These are phyloP conservation scores for Agelas oroides DNA, from an alignment of 37 sponge, comb jelly and placozoan genomes.

Conservation along the genomic window DNA sequence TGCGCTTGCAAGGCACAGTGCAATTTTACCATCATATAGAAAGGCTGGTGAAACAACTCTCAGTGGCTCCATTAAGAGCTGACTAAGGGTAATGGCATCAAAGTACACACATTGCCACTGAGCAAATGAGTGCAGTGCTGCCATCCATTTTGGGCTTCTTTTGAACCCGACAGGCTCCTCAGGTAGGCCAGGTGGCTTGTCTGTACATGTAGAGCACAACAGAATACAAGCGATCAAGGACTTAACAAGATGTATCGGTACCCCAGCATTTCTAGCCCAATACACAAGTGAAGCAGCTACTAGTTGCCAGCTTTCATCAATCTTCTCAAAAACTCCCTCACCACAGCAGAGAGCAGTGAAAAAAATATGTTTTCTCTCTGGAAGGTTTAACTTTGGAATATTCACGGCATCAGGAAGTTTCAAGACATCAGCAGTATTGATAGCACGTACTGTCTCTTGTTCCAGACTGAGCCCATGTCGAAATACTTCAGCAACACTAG, in stretches of 20 bases:
- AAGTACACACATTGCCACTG: conserved; percentile 77
- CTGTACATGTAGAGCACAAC: conserved; percentile 21
- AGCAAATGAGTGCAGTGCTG: conserved; percentile 39
- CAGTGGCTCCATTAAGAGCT: conserved; percentile 54
- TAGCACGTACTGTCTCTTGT: conserved; percentile 1
- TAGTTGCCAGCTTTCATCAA: conserved; percentile 23
- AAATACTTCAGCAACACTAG: conserved; percentile 21
- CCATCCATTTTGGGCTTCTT: conserved; percentile 41
- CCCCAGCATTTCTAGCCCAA: conserved; percentile 33
- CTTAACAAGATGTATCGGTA: conserved; percentile 14
- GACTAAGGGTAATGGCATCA: conserved; percentile 32
- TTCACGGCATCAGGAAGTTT: neutral
- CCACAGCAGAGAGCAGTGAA: conserved; percentile 16
- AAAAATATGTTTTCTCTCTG: conserved; percentile 15
- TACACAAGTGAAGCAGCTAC: conserved; percentile 10
- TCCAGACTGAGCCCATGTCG: conserved; percentile 11
- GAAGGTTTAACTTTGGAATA: neutral
- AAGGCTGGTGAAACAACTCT: conserved; percentile 21
- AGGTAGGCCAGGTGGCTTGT: neutral
- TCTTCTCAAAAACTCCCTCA: neutral
- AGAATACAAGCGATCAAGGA: conserved; percentile 47
- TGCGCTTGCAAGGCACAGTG: conserved; percentile 5
- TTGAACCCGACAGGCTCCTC: neutral
- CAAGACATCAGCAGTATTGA: conserved; percentile 1
- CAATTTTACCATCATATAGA: conserved; percentile 64